These are phyloP conservation scores for Hafferia zeledoni DNA, from an alignment of 2,797 vertebrate genomes.

Conservation along the genomic window DNA sequence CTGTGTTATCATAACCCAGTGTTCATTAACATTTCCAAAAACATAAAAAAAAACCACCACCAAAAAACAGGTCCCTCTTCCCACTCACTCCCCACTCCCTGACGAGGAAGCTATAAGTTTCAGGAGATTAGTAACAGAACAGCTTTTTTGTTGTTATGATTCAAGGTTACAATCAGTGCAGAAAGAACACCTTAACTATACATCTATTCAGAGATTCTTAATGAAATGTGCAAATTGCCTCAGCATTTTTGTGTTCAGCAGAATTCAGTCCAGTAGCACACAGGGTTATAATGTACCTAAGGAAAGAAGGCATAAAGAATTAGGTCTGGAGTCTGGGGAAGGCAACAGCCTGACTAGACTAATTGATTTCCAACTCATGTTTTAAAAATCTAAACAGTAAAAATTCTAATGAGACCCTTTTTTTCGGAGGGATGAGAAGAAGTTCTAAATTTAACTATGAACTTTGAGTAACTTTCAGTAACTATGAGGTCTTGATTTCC, in stretches of 20 bases:
- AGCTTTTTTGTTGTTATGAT: neutral
- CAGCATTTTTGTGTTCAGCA: slow-evolving; percentile 5
- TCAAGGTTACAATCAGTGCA: neutral
- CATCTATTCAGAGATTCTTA: neutral
- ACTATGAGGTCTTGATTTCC: neutral
- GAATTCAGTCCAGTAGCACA: slow-evolving; percentile 1
- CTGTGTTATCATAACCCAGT: neutral
- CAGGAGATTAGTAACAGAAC: neutral
- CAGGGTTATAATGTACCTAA: slow-evolving; percentile 12
- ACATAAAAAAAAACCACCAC: neutral
- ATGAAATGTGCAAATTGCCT: neutral
- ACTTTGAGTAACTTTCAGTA: slow-evolving; percentile 10
- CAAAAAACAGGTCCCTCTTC: neutral
- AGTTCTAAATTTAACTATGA: slow-evolving; percentile 24
- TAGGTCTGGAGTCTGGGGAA: slow-evolving; percentile 66
- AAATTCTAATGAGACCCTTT: slow-evolving; percentile 31
- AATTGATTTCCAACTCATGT: slow-evolving; percentile 58
- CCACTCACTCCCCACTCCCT: neutral
- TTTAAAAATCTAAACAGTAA: slow-evolving; percentile 37
- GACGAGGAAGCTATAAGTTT: neutral
- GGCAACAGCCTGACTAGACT: slow-evolving; percentile 45
- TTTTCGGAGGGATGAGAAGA: neutral
- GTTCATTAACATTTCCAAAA: neutral
- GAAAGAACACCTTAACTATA: neutral
- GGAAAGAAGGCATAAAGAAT: slow-evolving; percentile 33